Base-by-base conservation (phyloP, 2,888 invertebrate species). In the Steinernema hermaphroditum region DNA sequence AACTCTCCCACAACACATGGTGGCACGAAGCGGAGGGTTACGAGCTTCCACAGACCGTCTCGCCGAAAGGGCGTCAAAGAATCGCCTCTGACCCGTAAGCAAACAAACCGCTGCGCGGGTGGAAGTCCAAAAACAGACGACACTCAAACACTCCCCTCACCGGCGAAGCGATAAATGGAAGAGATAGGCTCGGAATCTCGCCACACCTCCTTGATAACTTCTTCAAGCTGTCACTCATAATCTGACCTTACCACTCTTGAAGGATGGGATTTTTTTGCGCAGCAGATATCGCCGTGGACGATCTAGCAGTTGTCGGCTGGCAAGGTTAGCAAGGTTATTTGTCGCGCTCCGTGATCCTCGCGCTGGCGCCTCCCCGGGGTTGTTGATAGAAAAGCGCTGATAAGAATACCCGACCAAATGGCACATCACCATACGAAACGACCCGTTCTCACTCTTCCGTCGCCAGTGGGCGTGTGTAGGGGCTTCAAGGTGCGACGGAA, bases 291-390 rank as follows among this genome's bases (percentile, higher is more conserved):
- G 62, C 62, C 29, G 29, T 62, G 34, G 16, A 62, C 62, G 62
- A 62, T 62, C 62, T 62, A 32, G 32, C 62, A 62, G 62, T 29
- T 24, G 62, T 62, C 29, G 34, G 22, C 62, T 14, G 22, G 32
- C 62, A 62, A 62, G 62, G 62, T 62, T 62, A 62, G 62, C 62
- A 62, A 62, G 62, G 62, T 62, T 62, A 62, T 62, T 62, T 62
- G 62, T 62, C 62, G 29, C 62, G 62, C 62, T 62, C 27, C 62
- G 29, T 2, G 62, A 6, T 46, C 62, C 27, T 24, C 62, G 62
- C 62, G 62, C 62, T 62, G 62, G 62, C 62, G 62, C 62, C 62
- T 62, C 62, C 34, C 32, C 62, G 62, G 54, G 62, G 62, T 34
- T 62, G 62, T 62, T 62, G 62, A 62, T 62, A 62, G 62, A 62